phyloP scores from a whole-genome alignment of 1,140 invertebrate genomes.

The Lethrus apterus region DNA sequence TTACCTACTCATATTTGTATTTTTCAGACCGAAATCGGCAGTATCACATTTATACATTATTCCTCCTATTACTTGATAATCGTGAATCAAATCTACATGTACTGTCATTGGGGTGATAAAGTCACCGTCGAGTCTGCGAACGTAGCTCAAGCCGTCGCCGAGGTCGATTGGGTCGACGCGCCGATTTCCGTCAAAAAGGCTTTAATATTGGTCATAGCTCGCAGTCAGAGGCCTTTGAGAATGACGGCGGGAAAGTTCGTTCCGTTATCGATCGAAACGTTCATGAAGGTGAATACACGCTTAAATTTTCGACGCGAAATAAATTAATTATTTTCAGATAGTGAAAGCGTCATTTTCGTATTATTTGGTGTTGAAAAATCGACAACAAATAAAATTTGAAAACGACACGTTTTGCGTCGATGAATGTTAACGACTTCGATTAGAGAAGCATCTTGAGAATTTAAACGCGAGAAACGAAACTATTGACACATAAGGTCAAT shows the following conservation, averaged over 20 bases:
- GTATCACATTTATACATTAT: slow-evolving; percentile 13
- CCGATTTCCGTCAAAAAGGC: slow-evolving; percentile 26
- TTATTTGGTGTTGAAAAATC: slow-evolving; percentile 15
- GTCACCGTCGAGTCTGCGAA: slow-evolving; percentile 29
- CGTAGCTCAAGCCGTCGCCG: slow-evolving; percentile 34
- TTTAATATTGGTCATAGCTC: slow-evolving; percentile 37
- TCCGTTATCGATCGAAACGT: slow-evolving; percentile 41
- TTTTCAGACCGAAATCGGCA: slow-evolving; percentile 6
- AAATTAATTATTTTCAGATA: slow-evolving; percentile 12
- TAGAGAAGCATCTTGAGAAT: too few species aligned
- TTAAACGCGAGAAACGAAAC: too few species aligned
- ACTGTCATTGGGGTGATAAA: slow-evolving; percentile 18
- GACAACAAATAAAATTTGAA: too few species aligned
- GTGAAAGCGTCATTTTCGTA: slow-evolving; percentile 18
- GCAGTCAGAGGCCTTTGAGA: slow-evolving; percentile 38
- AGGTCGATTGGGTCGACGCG: slow-evolving; percentile 35
- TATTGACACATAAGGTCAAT: too few species aligned
- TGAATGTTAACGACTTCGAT: too few species aligned
- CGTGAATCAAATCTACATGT: slow-evolving; percentile 15
- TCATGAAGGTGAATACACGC: slow-evolving; percentile 33
- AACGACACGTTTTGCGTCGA: too few species aligned
- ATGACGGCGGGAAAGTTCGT: slow-evolving; percentile 39
- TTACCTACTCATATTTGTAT: too few species aligned
- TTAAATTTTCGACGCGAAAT: neutral
- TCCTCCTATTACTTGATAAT: slow-evolving; percentile 14